Evolutionary conservation across 2,888 invertebrate genomes (phyloP), one percentile per base, ranked within the genome.

Genomic region (Agrochola circellaris): DNA sequence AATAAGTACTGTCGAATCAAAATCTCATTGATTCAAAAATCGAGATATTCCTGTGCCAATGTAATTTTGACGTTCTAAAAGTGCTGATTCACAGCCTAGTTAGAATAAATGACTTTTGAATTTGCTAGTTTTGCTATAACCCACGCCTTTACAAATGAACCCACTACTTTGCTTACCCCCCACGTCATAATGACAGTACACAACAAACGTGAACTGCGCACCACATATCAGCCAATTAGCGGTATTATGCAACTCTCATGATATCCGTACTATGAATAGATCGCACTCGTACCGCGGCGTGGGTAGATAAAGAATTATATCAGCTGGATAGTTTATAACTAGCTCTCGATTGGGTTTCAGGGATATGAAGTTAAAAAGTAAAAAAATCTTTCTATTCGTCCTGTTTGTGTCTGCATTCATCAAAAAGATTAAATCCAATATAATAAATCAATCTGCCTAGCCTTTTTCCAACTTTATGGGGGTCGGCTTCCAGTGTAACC

Each of bases 181-280:
- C 56, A 81, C 58, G 64, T 34, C 56, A 20, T 30, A 11, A 20
- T 34, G 23, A 56, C 48, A 64, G 48, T 65, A 74, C 30, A 65
- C n/a, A 58, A 58, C n/a, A 74, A 81, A 78, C 58, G n/a, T 61
- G 58, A 51, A 1, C 30, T 9, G 1, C 8, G 9, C 38, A 26
- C 45, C 45, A 51, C n/a, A 34, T 23, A 54, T 74, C 65, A 64
- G 65, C 58, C 75, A 78, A 78, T 78, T 45, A 82, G 17, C 17
- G 17, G 6, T 48, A 61, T 82, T 79, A 75, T 66, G 65, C 34
- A 79, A 79, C 26, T 30, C 15, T 60, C 20, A 20, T 73, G 34
- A 75, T 66, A 34, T 38, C 42, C 9, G 26, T 6, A 13, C 76
- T 79, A 79, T 82, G 65, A 75, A 82, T 82, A 82, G 82, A 79